A percentile compares a stretch with the other conserved stretches of the same genome.
Evolutionary conservation across 1,140 invertebrate species (phyloP).

Genomic region (Penaeus indicus): DNA sequence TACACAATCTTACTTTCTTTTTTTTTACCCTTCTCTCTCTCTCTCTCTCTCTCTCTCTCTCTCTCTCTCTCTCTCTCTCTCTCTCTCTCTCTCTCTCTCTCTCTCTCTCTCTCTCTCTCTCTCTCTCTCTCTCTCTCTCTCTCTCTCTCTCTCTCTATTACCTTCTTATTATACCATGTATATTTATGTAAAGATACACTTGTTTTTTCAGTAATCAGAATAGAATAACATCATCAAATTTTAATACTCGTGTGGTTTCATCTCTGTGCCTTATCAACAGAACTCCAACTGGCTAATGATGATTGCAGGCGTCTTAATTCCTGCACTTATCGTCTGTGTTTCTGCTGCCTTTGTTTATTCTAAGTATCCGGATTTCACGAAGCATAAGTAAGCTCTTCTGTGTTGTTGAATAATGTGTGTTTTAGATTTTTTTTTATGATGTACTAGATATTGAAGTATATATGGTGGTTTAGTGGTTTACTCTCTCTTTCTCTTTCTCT

Average conservation of each 20-base stretch:
- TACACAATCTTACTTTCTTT: too few relatives aligned
- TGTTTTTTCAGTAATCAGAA: background rate
- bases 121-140: too few relatives aligned
- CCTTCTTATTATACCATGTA: too few relatives aligned
- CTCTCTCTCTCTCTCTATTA: too few relatives aligned
- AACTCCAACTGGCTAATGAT: slow-evolving; percentile 65
- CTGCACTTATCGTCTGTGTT: slow-evolving; percentile 43
- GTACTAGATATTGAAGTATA: too few relatives aligned
- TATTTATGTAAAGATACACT: background rate
- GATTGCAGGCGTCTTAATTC: slow-evolving; percentile 26
- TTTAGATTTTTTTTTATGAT: background rate
- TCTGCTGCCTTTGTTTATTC: slow-evolving; percentile 44
- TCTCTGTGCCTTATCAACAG: slow-evolving; percentile 2
- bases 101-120: too few relatives aligned
- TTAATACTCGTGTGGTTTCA: background rate
- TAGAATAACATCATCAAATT: background rate
- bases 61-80: too few relatives aligned
- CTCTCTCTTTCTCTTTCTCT: too few relatives aligned
- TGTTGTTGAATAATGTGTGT: background rate
- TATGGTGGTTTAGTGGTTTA: too few relatives aligned
- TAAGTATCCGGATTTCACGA: slow-evolving; percentile 42
- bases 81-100: too few relatives aligned
- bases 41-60: too few relatives aligned
- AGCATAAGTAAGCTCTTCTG: slow-evolving; percentile 44
- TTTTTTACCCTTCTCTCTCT: too few relatives aligned